phyloP scores from a whole-genome alignment of 1,140 invertebrate species.

The Oryctes rhinoceros region DNA sequence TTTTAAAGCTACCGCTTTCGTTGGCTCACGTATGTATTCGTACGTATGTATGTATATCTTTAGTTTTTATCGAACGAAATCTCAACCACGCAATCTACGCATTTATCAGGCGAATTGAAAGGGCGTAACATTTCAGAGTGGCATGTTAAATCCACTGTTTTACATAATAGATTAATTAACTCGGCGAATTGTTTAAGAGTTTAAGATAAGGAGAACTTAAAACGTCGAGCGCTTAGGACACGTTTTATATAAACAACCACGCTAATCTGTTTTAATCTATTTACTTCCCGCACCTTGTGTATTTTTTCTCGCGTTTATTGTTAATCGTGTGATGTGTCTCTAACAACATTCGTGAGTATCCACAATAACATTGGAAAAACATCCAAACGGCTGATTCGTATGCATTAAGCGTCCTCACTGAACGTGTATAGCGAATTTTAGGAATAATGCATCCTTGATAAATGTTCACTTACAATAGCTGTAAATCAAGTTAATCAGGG shows the following conservation, averaged over 20 bases:
- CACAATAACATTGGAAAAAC: too few species aligned
- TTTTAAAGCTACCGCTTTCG: constrained; percentile 4
- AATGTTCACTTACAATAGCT: too few species aligned
- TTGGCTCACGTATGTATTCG: neutral
- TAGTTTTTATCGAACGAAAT: constrained; percentile 22
- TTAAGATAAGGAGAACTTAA: constrained; percentile 27
- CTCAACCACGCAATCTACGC: constrained; percentile 37
- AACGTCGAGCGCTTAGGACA: constrained; percentile 1
- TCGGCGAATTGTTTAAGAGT: constrained; percentile 33
- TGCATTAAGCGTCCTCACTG: too few species aligned
- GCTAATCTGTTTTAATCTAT: constrained; percentile 8
- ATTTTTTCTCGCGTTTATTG: too few species aligned
- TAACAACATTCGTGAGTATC: too few species aligned
- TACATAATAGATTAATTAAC: constrained; percentile 42
- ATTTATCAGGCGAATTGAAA: constrained; percentile 40
- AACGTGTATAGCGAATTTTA: too few species aligned
- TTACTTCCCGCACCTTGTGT: neutral
- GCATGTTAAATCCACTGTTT: constrained; percentile 38
- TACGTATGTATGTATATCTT: neutral
- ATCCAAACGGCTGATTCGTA: too few species aligned
- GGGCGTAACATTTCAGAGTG: constrained; percentile 34
- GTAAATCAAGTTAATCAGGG: too few species aligned
- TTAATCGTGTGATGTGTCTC: too few species aligned
- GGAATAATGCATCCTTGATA: too few species aligned
- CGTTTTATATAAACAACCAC: neutral